phyloP scores from a whole-genome alignment of 2,888 invertebrate species.

The Sarcophaga subvicina region DNA sequence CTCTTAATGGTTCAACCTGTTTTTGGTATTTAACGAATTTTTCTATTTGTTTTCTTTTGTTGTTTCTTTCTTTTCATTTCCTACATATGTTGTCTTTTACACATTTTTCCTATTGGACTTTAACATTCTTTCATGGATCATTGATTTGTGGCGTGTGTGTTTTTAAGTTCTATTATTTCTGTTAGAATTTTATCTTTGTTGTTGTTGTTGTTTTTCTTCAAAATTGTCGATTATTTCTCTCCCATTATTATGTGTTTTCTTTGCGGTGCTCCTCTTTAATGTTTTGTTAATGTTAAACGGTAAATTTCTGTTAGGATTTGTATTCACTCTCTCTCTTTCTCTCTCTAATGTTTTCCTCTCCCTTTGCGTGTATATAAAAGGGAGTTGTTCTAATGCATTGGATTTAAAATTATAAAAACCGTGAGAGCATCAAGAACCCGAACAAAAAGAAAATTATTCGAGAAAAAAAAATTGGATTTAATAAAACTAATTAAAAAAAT shows the following conservation, averaged over 20 bases:
- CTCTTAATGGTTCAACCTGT: constrained; percentile 11
- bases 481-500: neutral
- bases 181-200: neutral
- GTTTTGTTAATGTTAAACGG: constrained; percentile 50
- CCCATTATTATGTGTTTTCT: constrained; percentile 15
- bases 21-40: neutral
- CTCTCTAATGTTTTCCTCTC: neutral
- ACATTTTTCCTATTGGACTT: constrained; percentile 54
- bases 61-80: neutral
- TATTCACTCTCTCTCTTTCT: neutral
- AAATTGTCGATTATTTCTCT: constrained; percentile 36
- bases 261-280: constrained; percentile 15
- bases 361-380: constrained; percentile 60
- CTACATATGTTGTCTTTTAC: too few species aligned
- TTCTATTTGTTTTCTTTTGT: constrained; percentile 23
- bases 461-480: neutral
- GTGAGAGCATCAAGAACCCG: constrained; percentile 49
- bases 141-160: constrained; percentile 51
- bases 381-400: neutral
- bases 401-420: constrained; percentile 57
- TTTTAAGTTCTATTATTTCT: constrained; percentile 27
- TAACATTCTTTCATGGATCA: constrained; percentile 44
- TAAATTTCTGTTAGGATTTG: constrained; percentile 56
- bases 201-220: constrained; percentile 35
- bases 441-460: neutral